A percentile compares a stretch with the other conserved stretches of the same genome.
phyloP scores from a whole-genome alignment of 1,140 invertebrate genomes.

The Zaprionus tsacasi region DNA sequence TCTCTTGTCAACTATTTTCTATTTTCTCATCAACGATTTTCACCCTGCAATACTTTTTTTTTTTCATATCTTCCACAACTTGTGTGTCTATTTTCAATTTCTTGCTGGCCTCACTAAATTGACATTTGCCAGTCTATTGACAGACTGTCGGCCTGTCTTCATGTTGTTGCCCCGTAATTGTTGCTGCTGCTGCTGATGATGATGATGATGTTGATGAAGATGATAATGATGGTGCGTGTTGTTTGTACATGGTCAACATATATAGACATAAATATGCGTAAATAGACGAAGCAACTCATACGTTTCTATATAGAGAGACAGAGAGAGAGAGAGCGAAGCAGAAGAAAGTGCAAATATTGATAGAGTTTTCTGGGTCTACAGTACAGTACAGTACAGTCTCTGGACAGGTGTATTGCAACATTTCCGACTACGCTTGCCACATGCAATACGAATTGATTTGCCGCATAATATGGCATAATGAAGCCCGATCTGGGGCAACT shows the following conservation, averaged over 20 bases:
- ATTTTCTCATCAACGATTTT: constrained; percentile 42
- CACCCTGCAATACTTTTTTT: constrained; percentile 7
- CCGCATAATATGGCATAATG: constrained; percentile 40
- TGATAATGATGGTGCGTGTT: constrained; percentile 52
- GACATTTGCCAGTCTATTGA: constrained; percentile 72
- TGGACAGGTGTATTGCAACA: constrained; percentile 25
- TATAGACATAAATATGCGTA: constrained; percentile 77
- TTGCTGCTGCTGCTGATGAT: constrained; percentile 11
- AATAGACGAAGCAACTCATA: constrained; percentile 57
- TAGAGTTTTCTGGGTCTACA: constrained; percentile 38
- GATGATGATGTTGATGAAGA: neutral
- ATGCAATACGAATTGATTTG: constrained; percentile 62
- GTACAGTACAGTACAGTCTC: neutral
- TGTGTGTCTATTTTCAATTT: constrained; percentile 74
- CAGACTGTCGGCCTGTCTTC: constrained; percentile 47
- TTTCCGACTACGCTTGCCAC: constrained; percentile 12
- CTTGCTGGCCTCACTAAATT: constrained; percentile 64
- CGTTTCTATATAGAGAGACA: neutral
- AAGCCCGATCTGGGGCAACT: constrained; percentile 19
- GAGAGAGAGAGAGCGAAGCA: neutral
- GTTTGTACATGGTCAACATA: constrained; percentile 73
- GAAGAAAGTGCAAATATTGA: constrained; percentile 77
- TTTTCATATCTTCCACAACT: constrained; percentile 10
- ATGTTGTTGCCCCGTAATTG: constrained; percentile 14
- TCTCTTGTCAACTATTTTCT: constrained; percentile 46